A percentile compares a stretch with the other conserved stretches of the same genome.
Evolutionary conservation across 1,140 invertebrate species (phyloP).

Genomic region (Philaenus spumarius): DNA sequence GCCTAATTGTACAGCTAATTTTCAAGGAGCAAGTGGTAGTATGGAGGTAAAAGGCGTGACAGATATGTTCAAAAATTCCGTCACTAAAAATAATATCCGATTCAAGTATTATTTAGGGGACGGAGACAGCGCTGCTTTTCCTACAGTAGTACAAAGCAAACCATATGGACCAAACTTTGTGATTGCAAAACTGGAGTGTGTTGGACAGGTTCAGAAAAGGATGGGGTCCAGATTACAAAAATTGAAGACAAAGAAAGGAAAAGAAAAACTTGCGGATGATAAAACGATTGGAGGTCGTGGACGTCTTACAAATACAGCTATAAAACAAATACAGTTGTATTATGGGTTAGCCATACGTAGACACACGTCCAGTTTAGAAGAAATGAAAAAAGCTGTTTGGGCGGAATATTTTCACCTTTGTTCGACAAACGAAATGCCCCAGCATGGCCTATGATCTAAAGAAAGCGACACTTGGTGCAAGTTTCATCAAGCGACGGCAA

Average conservation of each 20-base stretch:
- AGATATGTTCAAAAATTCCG: not conserved
- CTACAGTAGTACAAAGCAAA: too few species aligned
- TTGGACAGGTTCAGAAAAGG: too few species aligned
- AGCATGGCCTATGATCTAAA: slow-evolving; percentile 27
- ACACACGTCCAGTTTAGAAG: not conserved
- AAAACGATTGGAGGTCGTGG: slow-evolving; percentile 4
- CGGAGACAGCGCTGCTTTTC: too few species aligned
- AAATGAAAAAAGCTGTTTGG: slow-evolving; percentile 17
- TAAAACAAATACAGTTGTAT: slow-evolving; percentile 6
- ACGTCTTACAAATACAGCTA: not conserved
- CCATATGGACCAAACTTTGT: not conserved
- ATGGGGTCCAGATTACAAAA: not conserved
- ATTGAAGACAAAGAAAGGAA: not conserved
- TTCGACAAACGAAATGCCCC: not conserved
- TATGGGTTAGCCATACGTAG: slow-evolving; percentile 14
- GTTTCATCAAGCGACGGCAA: too few species aligned
- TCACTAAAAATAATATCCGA: too few species aligned
- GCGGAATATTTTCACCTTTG: slow-evolving; percentile 9
- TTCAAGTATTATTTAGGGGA: too few species aligned
- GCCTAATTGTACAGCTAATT: too few species aligned
- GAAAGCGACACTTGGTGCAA: slow-evolving; percentile 32
- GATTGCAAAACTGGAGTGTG: too few species aligned
- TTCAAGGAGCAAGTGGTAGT: too few species aligned
- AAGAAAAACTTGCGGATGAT: not conserved
- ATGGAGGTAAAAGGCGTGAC: too few species aligned